phyloP scores from a whole-genome alignment of 2,113 vertebrate genomes.

The Recurvirostra avosetta region DNA sequence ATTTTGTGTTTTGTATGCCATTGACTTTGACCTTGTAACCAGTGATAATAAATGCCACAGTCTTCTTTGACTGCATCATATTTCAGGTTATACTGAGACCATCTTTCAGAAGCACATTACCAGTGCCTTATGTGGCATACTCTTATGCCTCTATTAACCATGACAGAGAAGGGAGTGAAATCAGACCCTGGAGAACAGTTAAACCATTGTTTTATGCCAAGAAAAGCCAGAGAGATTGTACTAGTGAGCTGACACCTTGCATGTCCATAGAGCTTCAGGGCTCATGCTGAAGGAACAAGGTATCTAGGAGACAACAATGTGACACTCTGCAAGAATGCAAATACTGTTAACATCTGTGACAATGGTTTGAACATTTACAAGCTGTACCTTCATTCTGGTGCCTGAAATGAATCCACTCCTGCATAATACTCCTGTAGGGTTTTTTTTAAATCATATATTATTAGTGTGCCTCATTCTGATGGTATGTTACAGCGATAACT shows the following conservation, averaged over 20 bases:
- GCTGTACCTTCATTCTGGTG: neutral
- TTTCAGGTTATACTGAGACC: neutral
- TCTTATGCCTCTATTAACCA: neutral
- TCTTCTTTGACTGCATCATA: neutral
- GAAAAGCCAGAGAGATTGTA: neutral
- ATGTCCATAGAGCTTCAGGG: neutral
- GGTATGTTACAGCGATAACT: constrained; percentile 54
- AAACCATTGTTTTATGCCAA: neutral
- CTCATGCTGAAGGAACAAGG: neutral
- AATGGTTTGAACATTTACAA: neutral
- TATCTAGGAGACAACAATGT: neutral
- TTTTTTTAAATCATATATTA: constrained; percentile 42
- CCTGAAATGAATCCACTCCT: constrained; percentile 17
- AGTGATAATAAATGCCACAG: neutral
- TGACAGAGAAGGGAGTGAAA: neutral
- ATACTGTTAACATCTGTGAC: neutral
- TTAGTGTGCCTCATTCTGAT: constrained; percentile 22
- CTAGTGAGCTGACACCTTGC: neutral
- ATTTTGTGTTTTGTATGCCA: neutral
- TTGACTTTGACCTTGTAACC: constrained; percentile 39
- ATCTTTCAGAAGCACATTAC: neutral
- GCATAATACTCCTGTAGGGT: neutral
- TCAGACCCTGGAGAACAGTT: neutral
- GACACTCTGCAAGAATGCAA: neutral
- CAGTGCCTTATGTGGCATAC: neutral